Percentiles rank a stretch among this genome's conserved stretches.
Conservation (phyloP, 2,113 vertebrate genomes). For the Sceloporus tristichus region DNA sequence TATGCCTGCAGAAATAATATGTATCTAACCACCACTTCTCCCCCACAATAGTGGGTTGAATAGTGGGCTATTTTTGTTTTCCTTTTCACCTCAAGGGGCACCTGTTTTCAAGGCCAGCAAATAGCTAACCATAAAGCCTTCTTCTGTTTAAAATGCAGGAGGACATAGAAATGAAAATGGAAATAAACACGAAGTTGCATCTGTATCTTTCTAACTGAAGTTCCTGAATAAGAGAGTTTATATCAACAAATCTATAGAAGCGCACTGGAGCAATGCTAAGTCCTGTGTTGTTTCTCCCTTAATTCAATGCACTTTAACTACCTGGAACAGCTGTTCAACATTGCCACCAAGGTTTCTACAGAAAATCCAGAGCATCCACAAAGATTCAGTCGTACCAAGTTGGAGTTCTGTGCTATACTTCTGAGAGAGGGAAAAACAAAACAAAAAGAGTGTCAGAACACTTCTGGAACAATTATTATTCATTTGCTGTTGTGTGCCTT, state of each 20-base stretch:
- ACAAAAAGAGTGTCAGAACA: no score
- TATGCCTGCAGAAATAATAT: not conserved
- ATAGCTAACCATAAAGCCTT: no score
- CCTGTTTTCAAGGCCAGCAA: not conserved
- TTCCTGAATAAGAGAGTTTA: not conserved
- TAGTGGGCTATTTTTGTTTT: no score
- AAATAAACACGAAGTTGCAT: not conserved
- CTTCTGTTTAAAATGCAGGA: not conserved
- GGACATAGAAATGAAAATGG: not conserved
- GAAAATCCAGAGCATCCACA: constrained; percentile 89
- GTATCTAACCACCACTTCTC: no score
- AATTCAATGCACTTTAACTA: constrained; percentile 60
- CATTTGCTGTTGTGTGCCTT: no score
- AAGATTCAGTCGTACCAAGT: constrained; percentile 87
- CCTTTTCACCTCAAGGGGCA: not conserved
- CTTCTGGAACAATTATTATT: no score
- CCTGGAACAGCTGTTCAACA: constrained; percentile 84
- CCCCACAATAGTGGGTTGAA: no score
- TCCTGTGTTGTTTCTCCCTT: not conserved
- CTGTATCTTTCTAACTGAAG: not conserved
- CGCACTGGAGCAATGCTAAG: not conserved
- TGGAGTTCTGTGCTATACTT: constrained; percentile 81
- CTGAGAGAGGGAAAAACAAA: constrained; percentile 67
- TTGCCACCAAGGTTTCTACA: constrained; percentile 75
- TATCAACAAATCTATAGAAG: not conserved